These are phyloP conservation scores for Phrynocephalus versicolor DNA, from an alignment of 2,113 vertebrate genomes.

Conservation along the genomic window DNA sequence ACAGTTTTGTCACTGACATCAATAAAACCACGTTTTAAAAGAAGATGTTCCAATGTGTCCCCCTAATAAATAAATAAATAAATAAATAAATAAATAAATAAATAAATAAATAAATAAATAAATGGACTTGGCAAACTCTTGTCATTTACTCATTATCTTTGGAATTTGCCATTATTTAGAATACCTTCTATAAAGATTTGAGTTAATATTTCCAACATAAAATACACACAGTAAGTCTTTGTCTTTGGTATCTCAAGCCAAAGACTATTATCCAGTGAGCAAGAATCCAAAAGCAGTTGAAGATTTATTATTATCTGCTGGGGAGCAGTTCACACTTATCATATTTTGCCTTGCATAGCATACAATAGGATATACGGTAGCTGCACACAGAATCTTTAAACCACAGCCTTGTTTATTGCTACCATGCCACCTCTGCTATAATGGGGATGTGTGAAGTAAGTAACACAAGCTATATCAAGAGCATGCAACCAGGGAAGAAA, in stretches of 20 bases:
- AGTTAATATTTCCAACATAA: neutral
- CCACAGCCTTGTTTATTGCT: neutral
- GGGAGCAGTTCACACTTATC: neutral
- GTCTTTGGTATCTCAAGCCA: neutral
- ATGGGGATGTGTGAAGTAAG: conserved; percentile 29
- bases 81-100: neutral
- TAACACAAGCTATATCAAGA: neutral
- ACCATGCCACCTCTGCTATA: neutral
- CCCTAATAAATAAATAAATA: neutral
- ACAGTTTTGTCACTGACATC: neutral
- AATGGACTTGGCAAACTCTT: neutral
- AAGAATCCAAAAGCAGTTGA: neutral
- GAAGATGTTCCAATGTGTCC: neutral
- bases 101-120: neutral
- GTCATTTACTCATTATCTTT: neutral
- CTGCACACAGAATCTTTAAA: neutral
- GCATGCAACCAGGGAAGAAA: conserved; percentile 13
- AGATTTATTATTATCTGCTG: neutral
- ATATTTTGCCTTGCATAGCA: neutral
- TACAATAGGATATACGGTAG: neutral
- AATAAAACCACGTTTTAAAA: conserved; percentile 13
- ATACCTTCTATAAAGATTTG: neutral
- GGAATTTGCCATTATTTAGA: neutral
- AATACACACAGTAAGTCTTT: neutral
- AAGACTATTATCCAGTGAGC: neutral